Evolutionary conservation across 1,140 invertebrate species (phyloP).

Genomic region (Platorchestia sp.): DNA sequence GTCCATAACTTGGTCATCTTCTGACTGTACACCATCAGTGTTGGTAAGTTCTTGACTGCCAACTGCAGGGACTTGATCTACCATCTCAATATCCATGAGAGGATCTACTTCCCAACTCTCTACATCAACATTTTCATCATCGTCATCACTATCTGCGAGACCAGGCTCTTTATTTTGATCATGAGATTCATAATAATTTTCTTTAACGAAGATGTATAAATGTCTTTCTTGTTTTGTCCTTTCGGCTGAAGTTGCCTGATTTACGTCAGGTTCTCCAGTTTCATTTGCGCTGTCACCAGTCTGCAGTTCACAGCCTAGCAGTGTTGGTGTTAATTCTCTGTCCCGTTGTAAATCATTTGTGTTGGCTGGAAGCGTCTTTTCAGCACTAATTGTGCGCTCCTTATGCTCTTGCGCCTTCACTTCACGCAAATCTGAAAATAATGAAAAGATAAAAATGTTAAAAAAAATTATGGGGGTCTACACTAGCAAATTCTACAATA

Average conservation of each 20-base stretch:
- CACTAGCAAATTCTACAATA: no score
- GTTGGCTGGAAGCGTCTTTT: neutral
- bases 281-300: neutral
- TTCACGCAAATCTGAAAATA: neutral
- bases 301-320: neutral
- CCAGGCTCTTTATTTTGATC: neutral
- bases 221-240: neutral
- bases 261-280: neutral
- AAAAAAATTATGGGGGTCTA: no score
- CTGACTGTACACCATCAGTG: neutral
- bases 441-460: neutral
- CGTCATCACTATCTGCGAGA: neutral
- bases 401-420: neutral
- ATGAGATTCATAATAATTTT: neutral
- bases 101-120: conserved; percentile 21
- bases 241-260: neutral
- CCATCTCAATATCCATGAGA: neutral
- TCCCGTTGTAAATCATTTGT: neutral
- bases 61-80: neutral
- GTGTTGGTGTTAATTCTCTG: neutral
- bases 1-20: neutral
- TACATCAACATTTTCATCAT: neutral
- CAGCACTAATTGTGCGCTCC: neutral
- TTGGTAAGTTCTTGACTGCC: neutral
- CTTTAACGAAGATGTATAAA: neutral